phyloP scores from a whole-genome alignment of 2,888 invertebrate genomes.

The Periphyllus acericola region DNA sequence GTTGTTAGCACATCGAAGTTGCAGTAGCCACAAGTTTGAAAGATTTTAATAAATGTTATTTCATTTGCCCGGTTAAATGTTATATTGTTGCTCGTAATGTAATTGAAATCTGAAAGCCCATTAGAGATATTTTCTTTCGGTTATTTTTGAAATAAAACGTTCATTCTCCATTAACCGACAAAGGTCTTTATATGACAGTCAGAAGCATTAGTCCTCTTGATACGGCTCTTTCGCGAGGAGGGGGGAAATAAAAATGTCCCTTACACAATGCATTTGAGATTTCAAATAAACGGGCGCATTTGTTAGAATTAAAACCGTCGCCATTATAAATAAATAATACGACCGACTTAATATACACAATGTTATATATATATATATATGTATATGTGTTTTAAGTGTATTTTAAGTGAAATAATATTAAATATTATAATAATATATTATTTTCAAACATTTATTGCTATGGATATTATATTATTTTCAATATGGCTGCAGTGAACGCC shows the following conservation, averaged over 20 bases:
- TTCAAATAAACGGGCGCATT: background rate
- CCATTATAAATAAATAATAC: background rate
- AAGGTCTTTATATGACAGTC: slow-evolving; percentile 27
- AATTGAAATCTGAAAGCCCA: background rate
- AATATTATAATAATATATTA: background rate
- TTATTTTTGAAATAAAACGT: slow-evolving; percentile 23
- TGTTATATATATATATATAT: too few species aligned
- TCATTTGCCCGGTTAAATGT: background rate
- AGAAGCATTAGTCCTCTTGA: background rate
- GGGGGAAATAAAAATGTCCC: slow-evolving; percentile 9
- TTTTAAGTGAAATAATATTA: background rate
- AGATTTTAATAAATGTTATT: background rate
- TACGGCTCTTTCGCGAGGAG: background rate
- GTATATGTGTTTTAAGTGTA: background rate
- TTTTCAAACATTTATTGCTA: too few species aligned
- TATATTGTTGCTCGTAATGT: slow-evolving; percentile 2
- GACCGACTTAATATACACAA: background rate
- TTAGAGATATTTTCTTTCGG: background rate
- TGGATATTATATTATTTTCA: background rate
- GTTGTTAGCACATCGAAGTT: background rate
- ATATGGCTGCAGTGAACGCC: background rate
- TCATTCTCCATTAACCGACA: slow-evolving; percentile 9
- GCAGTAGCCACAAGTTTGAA: background rate
- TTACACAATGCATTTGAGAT: background rate
- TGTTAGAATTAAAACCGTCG: slow-evolving; percentile 1